Base-by-base conservation (phyloP, 1,140 invertebrate genomes). In the Pseudachorutes palmiensis region DNA sequence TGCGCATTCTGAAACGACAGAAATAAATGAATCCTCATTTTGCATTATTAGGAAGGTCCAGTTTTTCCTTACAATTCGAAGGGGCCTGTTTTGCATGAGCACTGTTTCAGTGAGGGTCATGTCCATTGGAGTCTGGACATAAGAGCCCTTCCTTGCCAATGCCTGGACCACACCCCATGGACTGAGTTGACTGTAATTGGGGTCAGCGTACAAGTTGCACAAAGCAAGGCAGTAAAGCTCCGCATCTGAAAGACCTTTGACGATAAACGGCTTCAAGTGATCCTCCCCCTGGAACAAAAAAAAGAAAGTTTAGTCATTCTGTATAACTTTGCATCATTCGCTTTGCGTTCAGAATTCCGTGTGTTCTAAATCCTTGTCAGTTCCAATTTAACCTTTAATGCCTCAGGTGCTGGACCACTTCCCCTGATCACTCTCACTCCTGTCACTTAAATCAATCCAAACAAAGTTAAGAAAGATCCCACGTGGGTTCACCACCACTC, bases 171-270 rank as follows among this genome's bases (percentile, higher is more conserved):
- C 91, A 75, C 91, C 91, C 84, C 88, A 91, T 80, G 97, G 93
- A 82, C 93, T 94, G 68, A 96, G 85, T 81, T 91, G 92, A 81
- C 94, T 88, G 80, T 93, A 94, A 24, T 94, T 93, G 64, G 92
- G 92, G 82, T 98, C 94, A 60, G 91, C 91, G 80, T 98, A 98
- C 79, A 98, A 94, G 81, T 94, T 96, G 71, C 90, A 88, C 78
- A 97, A 82, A 57, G 94, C 94, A 78, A 93, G 83, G 80, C 94
- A 96, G 82, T 98, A 99, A 24, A 98, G 82, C 79, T 97, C 94
- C 69, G 94, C 94, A 82, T 91, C 97, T 69, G 92, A 91, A 74
- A 99, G 81, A 30, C 87, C 85, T 74, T 94, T 90, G 48, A 93
- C 87, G 72, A 98, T 90, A 71, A 92, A 87, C 51, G 94, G 93